These are phyloP conservation scores for Pseudachorutes palmiensis DNA, from an alignment of 1,140 invertebrate genomes.

Conservation along the genomic window DNA sequence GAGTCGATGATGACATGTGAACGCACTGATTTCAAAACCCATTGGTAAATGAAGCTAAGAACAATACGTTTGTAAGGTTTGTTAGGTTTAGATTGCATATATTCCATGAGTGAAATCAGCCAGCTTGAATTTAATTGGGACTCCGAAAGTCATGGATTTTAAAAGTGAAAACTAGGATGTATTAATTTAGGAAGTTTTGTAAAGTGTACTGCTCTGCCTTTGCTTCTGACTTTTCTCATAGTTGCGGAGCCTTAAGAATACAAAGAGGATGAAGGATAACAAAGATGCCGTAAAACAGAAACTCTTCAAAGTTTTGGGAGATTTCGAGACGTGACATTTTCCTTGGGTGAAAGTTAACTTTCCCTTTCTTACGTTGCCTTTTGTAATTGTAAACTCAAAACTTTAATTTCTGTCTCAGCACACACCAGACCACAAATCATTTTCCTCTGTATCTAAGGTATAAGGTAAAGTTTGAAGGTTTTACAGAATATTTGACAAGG, in stretches of 20 bases:
- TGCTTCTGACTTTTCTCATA: too few relatives aligned
- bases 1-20: background rate
- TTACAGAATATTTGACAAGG: too few relatives aligned
- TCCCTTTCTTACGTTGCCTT: background rate
- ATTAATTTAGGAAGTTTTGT: too few relatives aligned
- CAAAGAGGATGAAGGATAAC: background rate
- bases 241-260: background rate
- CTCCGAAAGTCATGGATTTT: too few relatives aligned
- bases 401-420: background rate
- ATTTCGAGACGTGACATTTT: background rate
- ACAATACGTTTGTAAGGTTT: too few relatives aligned
- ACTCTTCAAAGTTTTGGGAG: background rate
- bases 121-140: too few relatives aligned
- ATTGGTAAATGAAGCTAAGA: background rate
- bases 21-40: background rate
- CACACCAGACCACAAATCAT: background rate
- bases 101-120: too few relatives aligned
- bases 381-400: constrained; percentile 1
- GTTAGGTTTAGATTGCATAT: too few relatives aligned
- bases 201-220: too few relatives aligned
- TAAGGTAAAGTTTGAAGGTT: too few relatives aligned
- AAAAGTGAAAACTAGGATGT: too few relatives aligned
- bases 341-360: background rate
- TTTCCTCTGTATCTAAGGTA: too few relatives aligned
- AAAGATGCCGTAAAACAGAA: background rate